A percentile compares a stretch with the other conserved stretches of the same genome.
Conservation (phyloP, 2,888 invertebrate genomes). For the Dryobotodes eremita region DNA sequence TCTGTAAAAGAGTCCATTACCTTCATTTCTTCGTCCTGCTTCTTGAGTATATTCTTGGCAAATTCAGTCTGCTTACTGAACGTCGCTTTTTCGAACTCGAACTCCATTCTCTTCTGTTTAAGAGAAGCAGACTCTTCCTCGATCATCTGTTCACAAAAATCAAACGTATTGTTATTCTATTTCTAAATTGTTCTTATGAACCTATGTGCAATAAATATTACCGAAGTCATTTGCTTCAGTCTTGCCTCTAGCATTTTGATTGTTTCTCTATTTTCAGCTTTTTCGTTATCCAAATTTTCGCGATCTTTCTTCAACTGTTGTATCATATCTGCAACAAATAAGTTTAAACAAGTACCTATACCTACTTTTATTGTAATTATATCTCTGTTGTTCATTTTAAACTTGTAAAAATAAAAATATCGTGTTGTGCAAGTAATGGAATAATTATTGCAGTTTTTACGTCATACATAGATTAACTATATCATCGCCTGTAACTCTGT, state of each 20-base stretch:
- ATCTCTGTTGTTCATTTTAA: not conserved
- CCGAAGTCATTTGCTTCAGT: slow-evolving; percentile 91
- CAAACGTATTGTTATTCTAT: not conserved
- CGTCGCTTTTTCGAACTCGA: slow-evolving; percentile 91
- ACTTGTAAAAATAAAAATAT: no score
- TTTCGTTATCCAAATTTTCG: slow-evolving; percentile 90
- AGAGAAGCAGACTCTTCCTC: slow-evolving; percentile 86
- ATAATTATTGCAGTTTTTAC: not conserved
- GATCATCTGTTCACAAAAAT: slow-evolving; percentile 77
- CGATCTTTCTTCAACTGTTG: slow-evolving; percentile 90
- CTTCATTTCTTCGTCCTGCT: slow-evolving; percentile 91
- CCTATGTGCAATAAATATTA: slow-evolving; percentile 59
- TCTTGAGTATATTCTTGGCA: slow-evolving; percentile 89
- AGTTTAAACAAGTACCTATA: no score
- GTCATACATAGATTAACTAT: not conserved
- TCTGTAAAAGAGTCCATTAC: slow-evolving; percentile 72
- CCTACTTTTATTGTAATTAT: not conserved
- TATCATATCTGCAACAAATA: slow-evolving; percentile 86
- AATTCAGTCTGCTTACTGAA: slow-evolving; percentile 91
- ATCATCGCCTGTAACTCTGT: not conserved
- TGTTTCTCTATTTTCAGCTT: slow-evolving; percentile 88
- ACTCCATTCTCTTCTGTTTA: slow-evolving; percentile 91
- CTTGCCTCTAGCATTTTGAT: slow-evolving; percentile 90
- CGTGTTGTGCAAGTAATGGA: not conserved
- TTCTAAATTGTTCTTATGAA: not conserved